phyloP scores from a whole-genome alignment of 2,113 vertebrate genomes.

The Oenanthe melanoleuca region DNA sequence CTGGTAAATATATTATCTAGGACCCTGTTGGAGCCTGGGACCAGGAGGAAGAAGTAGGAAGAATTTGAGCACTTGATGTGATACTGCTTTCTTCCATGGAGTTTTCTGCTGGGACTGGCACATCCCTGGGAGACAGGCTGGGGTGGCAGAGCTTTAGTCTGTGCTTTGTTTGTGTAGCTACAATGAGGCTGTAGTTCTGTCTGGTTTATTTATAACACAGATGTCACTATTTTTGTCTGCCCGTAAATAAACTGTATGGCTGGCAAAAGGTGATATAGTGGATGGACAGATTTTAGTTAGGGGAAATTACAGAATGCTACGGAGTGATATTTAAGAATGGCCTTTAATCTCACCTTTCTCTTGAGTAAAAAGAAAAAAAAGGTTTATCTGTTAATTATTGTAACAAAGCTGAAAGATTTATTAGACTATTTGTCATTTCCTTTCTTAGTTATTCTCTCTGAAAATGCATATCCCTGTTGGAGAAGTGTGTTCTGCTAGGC shows the following conservation, averaged over 20 bases:
- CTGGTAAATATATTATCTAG: constrained; percentile 4
- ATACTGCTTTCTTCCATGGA: not conserved
- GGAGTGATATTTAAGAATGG: not conserved
- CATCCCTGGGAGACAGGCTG: not conserved
- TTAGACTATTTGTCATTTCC: not conserved
- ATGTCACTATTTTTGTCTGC: constrained; percentile 17
- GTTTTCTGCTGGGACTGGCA: not conserved
- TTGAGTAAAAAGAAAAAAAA: not conserved
- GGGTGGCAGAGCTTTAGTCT: not conserved
- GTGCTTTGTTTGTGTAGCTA: constrained; percentile 6
- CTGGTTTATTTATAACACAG: constrained; percentile 43
- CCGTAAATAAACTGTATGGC: not conserved
- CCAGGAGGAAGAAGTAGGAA: not conserved
- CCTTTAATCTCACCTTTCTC: not conserved
- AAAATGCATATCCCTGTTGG: not conserved
- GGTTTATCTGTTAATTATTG: not conserved
- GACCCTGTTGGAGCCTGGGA: not conserved
- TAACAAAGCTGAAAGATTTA: not conserved
- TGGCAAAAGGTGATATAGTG: not conserved
- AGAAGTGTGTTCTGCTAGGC: not conserved
- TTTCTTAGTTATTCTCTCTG: not conserved
- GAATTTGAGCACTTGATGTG: not conserved
- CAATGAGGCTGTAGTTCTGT: not conserved
- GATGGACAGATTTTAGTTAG: not conserved
- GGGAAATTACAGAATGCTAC: not conserved